phyloP scores from a whole-genome alignment of 37 sponge, comb jelly and placozoan species.

The Corticium candelabrum region DNA sequence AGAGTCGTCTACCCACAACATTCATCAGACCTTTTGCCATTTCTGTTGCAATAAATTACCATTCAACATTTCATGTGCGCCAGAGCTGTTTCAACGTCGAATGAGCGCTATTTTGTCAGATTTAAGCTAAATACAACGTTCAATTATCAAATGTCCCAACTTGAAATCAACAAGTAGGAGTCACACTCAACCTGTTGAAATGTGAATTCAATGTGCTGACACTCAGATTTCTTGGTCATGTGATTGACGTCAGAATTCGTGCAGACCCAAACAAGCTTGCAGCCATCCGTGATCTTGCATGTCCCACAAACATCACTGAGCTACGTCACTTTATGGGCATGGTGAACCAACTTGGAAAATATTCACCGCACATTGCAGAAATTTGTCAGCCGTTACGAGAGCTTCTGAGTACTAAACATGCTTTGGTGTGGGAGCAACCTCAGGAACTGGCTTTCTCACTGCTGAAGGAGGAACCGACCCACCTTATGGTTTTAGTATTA shows the following conservation, averaged over 20 bases:
- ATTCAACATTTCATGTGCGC: no score
- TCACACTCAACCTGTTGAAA: slow-evolving; percentile 29
- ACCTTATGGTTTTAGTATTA: slow-evolving; percentile 13
- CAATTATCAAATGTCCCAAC: no score
- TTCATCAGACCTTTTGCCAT: no score
- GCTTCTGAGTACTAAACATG: slow-evolving; percentile 9
- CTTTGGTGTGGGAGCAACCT: slow-evolving; percentile 13
- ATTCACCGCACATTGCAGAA: slow-evolving; percentile 14
- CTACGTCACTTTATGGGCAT: slow-evolving; percentile 22
- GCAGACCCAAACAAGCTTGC: slow-evolving; percentile 37
- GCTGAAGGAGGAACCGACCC: slow-evolving; percentile 13
- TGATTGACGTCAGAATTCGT: slow-evolving; percentile 24
- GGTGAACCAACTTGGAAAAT: slow-evolving; percentile 28
- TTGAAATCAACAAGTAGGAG: no score
- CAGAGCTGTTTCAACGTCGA: no score
- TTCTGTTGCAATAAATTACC: no score
- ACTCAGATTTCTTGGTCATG: slow-evolving; percentile 13
- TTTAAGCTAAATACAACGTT: no score
- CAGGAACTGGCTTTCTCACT: slow-evolving; percentile 8
- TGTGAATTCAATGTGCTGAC: slow-evolving; percentile 21
- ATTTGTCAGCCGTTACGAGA: slow-evolving; percentile 16
- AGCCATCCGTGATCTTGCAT: slow-evolving; percentile 3
- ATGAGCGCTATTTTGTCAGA: no score
- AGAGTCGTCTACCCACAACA: no score
- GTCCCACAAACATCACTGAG: slow-evolving; percentile 15